A percentile compares a stretch with the other conserved stretches of the same genome.
Evolutionary conservation across 2,888 invertebrate genomes (phyloP).

Genomic region (Polyommatus icarus): DNA sequence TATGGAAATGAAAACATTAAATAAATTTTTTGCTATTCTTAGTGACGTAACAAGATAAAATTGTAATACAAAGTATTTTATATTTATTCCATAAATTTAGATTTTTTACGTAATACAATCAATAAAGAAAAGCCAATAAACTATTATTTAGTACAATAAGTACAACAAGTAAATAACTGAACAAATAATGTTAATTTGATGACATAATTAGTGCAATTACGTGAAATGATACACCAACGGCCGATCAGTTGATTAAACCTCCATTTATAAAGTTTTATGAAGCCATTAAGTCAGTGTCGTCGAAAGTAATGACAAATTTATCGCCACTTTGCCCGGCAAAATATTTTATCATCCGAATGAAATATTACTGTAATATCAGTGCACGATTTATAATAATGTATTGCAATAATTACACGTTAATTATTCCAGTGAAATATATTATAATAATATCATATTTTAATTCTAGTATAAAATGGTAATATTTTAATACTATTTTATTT

Average conservation of each 20-base stretch:
- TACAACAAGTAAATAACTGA: neutral
- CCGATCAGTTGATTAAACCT: slow-evolving; percentile 21
- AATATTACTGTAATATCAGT: slow-evolving; percentile 8
- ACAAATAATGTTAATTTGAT: neutral
- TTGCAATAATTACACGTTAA: slow-evolving; percentile 25
- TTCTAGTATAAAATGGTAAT: no score
- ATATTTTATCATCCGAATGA: slow-evolving; percentile 24
- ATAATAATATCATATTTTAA: neutral
- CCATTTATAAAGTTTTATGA: slow-evolving; percentile 29
- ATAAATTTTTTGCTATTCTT: no score
- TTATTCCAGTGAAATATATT: neutral
- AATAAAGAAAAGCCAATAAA: no score
- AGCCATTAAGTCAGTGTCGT: slow-evolving; percentile 27
- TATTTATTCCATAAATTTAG: no score
- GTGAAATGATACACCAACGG: slow-evolving; percentile 11
- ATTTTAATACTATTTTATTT: no score
- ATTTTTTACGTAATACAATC: no score
- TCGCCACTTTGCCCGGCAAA: slow-evolving; percentile 4
- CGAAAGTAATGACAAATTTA: slow-evolving; percentile 31
- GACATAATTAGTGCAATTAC: slow-evolving; percentile 17
- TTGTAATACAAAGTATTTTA: no score
- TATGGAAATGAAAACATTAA: no score
- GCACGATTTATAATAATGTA: slow-evolving; percentile 9
- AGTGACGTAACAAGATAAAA: no score
- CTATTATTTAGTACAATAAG: neutral